Evolutionary conservation across 2,113 vertebrate species (phyloP), one percentile per base, ranked within the genome.

Genomic region (Erpornis zantholeuca): DNA sequence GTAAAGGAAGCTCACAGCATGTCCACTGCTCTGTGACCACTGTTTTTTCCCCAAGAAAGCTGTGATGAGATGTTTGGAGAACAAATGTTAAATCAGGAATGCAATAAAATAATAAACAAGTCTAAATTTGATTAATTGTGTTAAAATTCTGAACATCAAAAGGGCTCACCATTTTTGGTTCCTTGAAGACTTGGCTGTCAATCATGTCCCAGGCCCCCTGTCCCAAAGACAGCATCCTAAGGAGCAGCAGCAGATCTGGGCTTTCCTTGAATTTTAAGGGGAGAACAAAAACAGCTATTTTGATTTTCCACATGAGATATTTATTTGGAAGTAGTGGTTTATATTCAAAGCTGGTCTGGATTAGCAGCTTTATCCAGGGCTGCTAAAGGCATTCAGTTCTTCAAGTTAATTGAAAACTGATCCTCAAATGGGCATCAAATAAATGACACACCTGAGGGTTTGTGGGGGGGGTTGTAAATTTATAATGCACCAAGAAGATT

Each of bases 181-280:
- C 99, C 97, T 99, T 99, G 97, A 99, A 99, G 83, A 99, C 99
- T 96, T 99, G 99, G 96, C 99, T 99, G 98, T 99, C 99, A 10
- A 99, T 99, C 99, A 99, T 99, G 97, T 99, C 99, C 99, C 99
- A 99, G 1, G 99, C 99, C 0, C 99, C 99, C 60, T 99, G 99
- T 56, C 99, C 99, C 71, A 99, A 97, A 0, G 98, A 99, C 71
- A 99, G 98, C 98, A 99, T 99, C 97, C 99, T 97, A 29, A 99
- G 98, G 42, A 99, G 98, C 60, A 99, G 97, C 59, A 99, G 98
- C 68, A 99, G 98, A 64, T 99, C 99, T 0, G 98, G 98, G 91
- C 99, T 99, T 97, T 99, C 99, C 99, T 99, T 93, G 7, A 97
- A 57, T 94, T 73, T 86, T 47, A 96, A 94, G 68, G 31, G 75